Percentiles rank a stretch among this genome's conserved stretches.
Evolutionary conservation across 2,888 invertebrate genomes (phyloP).

Genomic region (Meliscaeva auricollis): DNA sequence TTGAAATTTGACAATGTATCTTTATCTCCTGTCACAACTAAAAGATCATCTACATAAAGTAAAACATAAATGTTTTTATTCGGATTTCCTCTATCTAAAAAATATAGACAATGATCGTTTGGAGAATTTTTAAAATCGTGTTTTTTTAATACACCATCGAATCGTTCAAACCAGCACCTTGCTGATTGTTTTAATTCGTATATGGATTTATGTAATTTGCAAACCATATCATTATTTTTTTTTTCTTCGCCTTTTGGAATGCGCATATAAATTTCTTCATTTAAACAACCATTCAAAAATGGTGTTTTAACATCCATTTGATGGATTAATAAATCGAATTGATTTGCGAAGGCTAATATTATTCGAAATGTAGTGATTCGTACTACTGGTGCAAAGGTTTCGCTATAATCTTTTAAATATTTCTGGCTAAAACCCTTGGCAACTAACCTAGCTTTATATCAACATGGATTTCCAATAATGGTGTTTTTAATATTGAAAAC

Average conservation of each 20-base stretch:
- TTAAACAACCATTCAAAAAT: constrained; percentile 61
- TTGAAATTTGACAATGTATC: constrained; percentile 68
- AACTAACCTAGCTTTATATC: constrained; percentile 4
- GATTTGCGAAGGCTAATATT: constrained; percentile 61
- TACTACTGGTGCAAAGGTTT: constrained; percentile 61
- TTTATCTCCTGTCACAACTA: constrained; percentile 29
- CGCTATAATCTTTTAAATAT: constrained; percentile 39
- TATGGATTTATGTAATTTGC: constrained; percentile 12
- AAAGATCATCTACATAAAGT: constrained; percentile 76
- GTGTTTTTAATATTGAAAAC: neutral
- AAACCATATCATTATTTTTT: neutral
- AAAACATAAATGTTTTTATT: constrained; percentile 71
- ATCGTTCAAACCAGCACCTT: constrained; percentile 46
- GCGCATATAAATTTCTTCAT: constrained; percentile 7
- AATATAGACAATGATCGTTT: constrained; percentile 70
- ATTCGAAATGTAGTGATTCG: constrained; percentile 49
- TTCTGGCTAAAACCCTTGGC: neutral
- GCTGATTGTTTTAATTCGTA: constrained; percentile 58
- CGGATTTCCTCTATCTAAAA: constrained; percentile 26
- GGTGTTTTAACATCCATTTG: constrained; percentile 76
- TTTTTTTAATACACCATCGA: constrained; percentile 50
- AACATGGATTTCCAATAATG: neutral
- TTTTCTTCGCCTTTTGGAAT: constrained; percentile 8
- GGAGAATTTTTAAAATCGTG: constrained; percentile 31
- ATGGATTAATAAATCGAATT: constrained; percentile 66